Conservation (phyloP, 2,113 vertebrate genomes). For the Periophthalmodon schlosseri region DNA sequence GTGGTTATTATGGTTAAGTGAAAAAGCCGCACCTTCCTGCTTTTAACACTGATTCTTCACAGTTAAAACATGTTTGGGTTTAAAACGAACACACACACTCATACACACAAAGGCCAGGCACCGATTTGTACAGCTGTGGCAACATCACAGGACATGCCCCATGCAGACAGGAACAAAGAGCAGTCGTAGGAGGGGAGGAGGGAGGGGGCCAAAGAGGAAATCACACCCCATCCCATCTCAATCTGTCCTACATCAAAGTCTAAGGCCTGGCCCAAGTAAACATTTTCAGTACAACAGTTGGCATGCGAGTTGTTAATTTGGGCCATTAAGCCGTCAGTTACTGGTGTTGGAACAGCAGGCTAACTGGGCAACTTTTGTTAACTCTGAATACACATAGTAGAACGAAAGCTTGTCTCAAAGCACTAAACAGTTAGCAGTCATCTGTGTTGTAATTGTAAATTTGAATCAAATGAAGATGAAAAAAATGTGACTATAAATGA, state of each 20-base stretch:
- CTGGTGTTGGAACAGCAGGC: neutral
- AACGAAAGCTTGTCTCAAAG: neutral
- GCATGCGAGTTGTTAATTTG: slow-evolving; percentile 7
- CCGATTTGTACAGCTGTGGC: slow-evolving; percentile 62
- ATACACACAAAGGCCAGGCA: slow-evolving; percentile 7
- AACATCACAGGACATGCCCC: slow-evolving; percentile 56
- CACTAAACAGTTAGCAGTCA: neutral
- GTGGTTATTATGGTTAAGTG: neutral
- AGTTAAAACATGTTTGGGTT: slow-evolving; percentile 5
- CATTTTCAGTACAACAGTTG: slow-evolving; percentile 12
- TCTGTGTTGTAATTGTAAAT: neutral
- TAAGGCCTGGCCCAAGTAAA: slow-evolving; percentile 47
- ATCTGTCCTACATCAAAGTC: slow-evolving; percentile 68
- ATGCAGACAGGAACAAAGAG: slow-evolving; percentile 68
- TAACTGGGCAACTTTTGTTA: neutral
- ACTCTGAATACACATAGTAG: neutral
- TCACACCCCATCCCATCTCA: slow-evolving; percentile 40
- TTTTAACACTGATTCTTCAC: neutral
- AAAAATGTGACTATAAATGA: no score
- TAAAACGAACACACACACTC: neutral
- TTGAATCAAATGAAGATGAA: neutral
- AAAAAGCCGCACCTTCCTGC: neutral
- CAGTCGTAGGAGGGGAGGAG: slow-evolving; percentile 21
- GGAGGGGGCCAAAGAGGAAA: slow-evolving; percentile 60
- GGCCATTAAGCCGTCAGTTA: neutral